Evolutionary conservation across 2,888 invertebrate species (phyloP).

Genomic region (Rotaria sp.): DNA sequence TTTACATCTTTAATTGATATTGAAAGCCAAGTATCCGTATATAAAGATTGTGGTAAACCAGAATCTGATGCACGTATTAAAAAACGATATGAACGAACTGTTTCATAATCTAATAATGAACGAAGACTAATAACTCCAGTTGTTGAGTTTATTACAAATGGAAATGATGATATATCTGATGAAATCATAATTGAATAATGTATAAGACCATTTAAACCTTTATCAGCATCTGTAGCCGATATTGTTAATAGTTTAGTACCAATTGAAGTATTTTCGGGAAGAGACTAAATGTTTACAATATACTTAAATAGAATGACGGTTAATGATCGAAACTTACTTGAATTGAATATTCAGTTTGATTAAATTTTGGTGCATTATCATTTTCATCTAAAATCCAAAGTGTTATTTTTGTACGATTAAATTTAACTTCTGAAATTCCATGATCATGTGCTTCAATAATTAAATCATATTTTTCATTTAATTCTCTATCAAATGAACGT

Average conservation of each 20-base stretch:
- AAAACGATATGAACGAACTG: not conserved
- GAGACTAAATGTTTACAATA: not conserved
- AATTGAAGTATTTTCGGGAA: not conserved
- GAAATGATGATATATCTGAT: not conserved
- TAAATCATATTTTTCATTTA: not conserved
- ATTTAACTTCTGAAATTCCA: not conserved
- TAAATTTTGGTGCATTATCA: conserved; percentile 27
- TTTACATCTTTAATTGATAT: not conserved
- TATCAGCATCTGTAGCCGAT: not conserved
- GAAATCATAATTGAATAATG: not conserved
- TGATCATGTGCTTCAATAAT: not conserved
- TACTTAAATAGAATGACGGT: not conserved
- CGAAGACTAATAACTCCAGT: not conserved
- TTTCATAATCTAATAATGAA: conserved; percentile 1
- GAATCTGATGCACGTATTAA: not conserved
- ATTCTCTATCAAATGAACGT: conserved; percentile 11
- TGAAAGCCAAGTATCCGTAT: not conserved
- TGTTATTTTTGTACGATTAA: not conserved
- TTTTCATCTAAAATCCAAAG: conserved; percentile 10
- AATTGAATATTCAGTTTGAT: conserved; percentile 24
- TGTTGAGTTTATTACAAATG: not conserved
- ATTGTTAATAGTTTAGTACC: conserved; percentile 7
- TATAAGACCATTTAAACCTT: conserved; percentile 24
- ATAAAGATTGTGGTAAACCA: not conserved
- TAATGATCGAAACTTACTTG: not conserved